These are phyloP conservation scores for Rafetus swinhoei DNA, from an alignment of 2,113 vertebrate genomes.

Conservation along the genomic window DNA sequence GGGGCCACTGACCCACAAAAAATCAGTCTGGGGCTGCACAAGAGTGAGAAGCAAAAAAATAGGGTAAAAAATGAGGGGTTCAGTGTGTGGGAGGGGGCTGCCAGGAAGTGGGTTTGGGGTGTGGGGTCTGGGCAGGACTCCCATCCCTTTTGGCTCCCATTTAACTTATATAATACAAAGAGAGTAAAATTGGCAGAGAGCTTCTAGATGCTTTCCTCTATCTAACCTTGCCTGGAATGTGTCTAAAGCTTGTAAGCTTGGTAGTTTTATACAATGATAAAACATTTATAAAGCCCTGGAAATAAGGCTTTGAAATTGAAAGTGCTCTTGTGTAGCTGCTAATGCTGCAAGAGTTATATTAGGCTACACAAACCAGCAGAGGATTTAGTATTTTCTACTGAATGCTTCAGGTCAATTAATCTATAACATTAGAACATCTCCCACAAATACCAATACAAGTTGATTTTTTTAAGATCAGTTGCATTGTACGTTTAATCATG, in stretches of 20 bases:
- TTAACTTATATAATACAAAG: not conserved
- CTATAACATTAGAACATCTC: slow-evolving; percentile 58
- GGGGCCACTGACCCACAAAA: no score
- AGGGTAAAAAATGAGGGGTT: no score
- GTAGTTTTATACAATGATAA: not conserved
- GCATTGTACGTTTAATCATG: slow-evolving; percentile 49
- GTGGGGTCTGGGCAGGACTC: no score
- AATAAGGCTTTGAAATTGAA: not conserved
- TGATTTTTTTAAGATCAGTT: slow-evolving; percentile 46
- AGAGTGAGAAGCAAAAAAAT: no score
- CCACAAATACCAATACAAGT: slow-evolving; percentile 44
- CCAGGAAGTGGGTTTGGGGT: no score
- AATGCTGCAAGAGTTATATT: not conserved
- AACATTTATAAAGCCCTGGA: not conserved
- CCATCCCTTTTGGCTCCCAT: not conserved
- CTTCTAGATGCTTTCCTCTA: not conserved
- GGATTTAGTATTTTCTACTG: slow-evolving; percentile 41
- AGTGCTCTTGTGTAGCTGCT: not conserved
- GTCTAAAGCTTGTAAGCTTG: not conserved
- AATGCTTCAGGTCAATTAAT: slow-evolving; percentile 23
- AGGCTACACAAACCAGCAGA: slow-evolving; percentile 31
- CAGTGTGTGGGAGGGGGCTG: no score
- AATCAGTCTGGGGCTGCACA: no score
- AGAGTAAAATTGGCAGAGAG: not conserved
- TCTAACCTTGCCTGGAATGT: not conserved